These are phyloP conservation scores for Rhynchonema sp. DNA, from an alignment of 2,888 invertebrate species.

Conservation along the genomic window DNA sequence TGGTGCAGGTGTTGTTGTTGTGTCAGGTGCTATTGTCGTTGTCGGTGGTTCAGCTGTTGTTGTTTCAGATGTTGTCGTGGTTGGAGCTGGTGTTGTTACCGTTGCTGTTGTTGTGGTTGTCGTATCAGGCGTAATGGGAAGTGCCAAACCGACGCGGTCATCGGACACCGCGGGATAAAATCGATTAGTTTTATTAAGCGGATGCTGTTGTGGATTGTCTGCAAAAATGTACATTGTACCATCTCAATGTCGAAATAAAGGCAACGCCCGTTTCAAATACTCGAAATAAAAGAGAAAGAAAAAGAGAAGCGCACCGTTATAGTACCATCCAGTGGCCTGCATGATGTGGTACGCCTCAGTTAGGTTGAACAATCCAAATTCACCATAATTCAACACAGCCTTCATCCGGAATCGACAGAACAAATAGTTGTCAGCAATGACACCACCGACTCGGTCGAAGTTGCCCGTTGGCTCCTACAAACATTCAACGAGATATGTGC, in stretches of 20 bases:
- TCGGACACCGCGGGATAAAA: neutral
- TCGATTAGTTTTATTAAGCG: neutral
- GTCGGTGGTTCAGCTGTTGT: neutral
- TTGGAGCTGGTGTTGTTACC: neutral
- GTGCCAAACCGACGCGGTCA: neutral
- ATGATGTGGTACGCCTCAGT: neutral
- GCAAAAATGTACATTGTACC: neutral
- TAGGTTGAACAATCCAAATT: neutral
- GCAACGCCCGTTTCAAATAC: neutral
- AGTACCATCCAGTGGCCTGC: neutral
- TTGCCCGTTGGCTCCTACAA: neutral
- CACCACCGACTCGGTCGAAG: neutral
- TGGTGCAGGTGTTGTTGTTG: conserved; percentile 1
- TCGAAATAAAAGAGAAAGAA: neutral
- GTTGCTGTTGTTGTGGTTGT: neutral
- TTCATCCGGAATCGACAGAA: neutral
- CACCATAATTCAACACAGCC: neutral
- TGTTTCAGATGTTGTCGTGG: neutral
- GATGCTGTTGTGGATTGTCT: neutral
- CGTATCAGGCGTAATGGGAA: neutral
- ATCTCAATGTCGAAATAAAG: neutral
- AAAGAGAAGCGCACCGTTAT: neutral
- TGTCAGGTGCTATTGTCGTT: neutral
- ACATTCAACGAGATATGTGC: no score
- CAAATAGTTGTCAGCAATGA: neutral